phyloP scores from a whole-genome alignment of 2,888 invertebrate genomes.

The Tenthredo livida region DNA sequence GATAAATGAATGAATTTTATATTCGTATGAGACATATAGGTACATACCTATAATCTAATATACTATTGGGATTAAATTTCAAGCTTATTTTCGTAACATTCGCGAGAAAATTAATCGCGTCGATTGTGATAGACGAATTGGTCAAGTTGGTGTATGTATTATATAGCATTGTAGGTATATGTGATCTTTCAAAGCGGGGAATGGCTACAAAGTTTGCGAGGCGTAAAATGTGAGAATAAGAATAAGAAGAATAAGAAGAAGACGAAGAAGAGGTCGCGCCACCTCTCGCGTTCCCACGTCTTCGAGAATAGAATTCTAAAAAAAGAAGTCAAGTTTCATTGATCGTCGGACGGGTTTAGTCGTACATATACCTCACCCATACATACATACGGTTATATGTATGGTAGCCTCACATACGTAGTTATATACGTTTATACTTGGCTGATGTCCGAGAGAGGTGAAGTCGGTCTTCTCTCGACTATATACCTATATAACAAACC shows the following conservation, averaged over 20 bases:
- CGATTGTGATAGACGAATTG: background rate
- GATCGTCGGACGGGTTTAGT: slow-evolving; percentile 44
- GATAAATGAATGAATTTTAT: background rate
- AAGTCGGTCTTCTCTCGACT: background rate
- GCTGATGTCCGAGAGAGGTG: slow-evolving; percentile 22
- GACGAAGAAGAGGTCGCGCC: slow-evolving; percentile 32
- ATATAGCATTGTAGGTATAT: background rate
- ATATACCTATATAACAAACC: background rate
- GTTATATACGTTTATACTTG: slow-evolving; percentile 13
- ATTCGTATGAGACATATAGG: background rate
- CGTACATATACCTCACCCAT: slow-evolving; percentile 8
- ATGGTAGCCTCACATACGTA: background rate
- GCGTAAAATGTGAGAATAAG: slow-evolving; percentile 25
- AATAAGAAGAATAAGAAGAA: background rate
- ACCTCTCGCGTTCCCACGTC: slow-evolving; percentile 45
- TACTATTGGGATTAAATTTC: background rate
- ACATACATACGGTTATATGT: background rate
- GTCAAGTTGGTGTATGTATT: background rate
- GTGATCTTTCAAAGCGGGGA: background rate
- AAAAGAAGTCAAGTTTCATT: slow-evolving; percentile 48
- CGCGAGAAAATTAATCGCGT: background rate
- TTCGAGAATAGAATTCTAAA: slow-evolving; percentile 45
- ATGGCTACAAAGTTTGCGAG: slow-evolving; percentile 1
- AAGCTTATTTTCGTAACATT: background rate
- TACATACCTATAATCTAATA: background rate